These are phyloP conservation scores for Drosophila imparisetae DNA, from an alignment of 2,888 invertebrate species.

Conservation along the genomic window DNA sequence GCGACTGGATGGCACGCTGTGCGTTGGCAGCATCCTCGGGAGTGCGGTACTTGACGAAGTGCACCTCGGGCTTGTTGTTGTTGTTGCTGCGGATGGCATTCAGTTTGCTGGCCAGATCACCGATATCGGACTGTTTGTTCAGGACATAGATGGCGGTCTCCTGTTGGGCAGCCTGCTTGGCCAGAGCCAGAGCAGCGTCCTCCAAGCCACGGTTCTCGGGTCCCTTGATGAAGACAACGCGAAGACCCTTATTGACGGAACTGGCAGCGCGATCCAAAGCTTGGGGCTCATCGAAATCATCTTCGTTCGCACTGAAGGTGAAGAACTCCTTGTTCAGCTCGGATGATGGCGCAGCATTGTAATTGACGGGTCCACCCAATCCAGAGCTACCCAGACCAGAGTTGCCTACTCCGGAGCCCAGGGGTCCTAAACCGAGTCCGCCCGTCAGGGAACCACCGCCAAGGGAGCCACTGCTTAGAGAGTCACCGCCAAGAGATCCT, in stretches of 20 bases:
- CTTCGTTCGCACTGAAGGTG: slow-evolving; percentile 77
- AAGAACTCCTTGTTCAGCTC: slow-evolving; percentile 78
- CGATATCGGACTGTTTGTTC: slow-evolving; percentile 78
- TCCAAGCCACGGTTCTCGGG: slow-evolving; percentile 82
- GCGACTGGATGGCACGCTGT: slow-evolving; percentile 79
- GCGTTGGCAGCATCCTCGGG: slow-evolving; percentile 82
- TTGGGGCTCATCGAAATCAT: slow-evolving; percentile 69
- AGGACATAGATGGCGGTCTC: slow-evolving; percentile 84
- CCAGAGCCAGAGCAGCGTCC: slow-evolving; percentile 79
- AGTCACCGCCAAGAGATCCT: slow-evolving; percentile 35
- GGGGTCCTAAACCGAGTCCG: slow-evolving; percentile 17
- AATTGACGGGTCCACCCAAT: slow-evolving; percentile 53
- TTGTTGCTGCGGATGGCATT: slow-evolving; percentile 67
- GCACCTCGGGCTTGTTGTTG: slow-evolving; percentile 83
- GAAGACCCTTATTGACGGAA: slow-evolving; percentile 76
- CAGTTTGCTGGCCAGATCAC: slow-evolving; percentile 74
- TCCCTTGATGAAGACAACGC: slow-evolving; percentile 83
- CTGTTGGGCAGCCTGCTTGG: slow-evolving; percentile 82
- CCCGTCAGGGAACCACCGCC: slow-evolving; percentile 31
- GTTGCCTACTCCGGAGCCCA: slow-evolving; percentile 19
- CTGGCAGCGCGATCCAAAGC: slow-evolving; percentile 57
- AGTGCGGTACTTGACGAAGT: slow-evolving; percentile 83
- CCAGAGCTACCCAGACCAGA: slow-evolving; percentile 29
- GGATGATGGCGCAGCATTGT: slow-evolving; percentile 61
- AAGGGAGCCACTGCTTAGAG: slow-evolving; percentile 10